A percentile compares a stretch with the other conserved stretches of the same genome.
Conservation (phyloP, 2,113 vertebrate species). For the Chaetodon trifascialis region DNA sequence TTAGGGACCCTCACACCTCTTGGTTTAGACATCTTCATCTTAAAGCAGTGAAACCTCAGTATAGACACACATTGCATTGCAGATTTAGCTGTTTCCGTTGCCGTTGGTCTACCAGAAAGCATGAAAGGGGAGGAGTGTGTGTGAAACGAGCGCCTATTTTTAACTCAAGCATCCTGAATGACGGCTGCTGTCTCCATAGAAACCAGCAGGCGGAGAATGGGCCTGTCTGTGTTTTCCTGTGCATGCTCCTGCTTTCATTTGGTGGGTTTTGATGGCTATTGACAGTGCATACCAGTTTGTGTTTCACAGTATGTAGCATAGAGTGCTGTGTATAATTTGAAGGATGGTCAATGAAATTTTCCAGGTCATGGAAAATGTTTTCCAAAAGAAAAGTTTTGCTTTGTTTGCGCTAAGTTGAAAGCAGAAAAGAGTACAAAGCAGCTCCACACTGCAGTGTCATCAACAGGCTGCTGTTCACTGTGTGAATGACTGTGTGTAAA, state of each 20-base stretch:
- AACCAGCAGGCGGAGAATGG: slow-evolving; percentile 64
- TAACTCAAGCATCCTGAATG: slow-evolving; percentile 81
- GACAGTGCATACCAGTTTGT: neutral
- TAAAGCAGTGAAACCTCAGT: neutral
- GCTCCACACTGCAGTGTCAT: no score
- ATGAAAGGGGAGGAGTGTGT: slow-evolving; percentile 56
- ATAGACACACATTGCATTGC: neutral
- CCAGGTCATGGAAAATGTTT: neutral
- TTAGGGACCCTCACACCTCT: neutral
- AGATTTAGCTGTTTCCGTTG: slow-evolving; percentile 2
- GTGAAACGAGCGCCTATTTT: slow-evolving; percentile 77
- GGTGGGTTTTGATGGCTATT: neutral
- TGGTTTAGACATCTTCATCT: neutral
- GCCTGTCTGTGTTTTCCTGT: neutral
- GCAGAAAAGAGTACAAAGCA: no score
- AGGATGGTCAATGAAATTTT: neutral
- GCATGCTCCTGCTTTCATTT: slow-evolving; percentile 7
- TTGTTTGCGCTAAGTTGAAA: neutral
- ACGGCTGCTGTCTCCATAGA: slow-evolving; percentile 81
- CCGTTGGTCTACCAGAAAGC: slow-evolving; percentile 38
- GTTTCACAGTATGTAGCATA: no score
- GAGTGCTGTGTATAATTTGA: neutral
- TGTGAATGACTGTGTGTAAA: no score
- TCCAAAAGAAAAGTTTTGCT: neutral
- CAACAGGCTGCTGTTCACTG: no score